Percentiles rank a stretch among this genome's conserved stretches.
Conservation (phyloP, 1,140 invertebrate species). For the Wiebesia pumilae region DNA sequence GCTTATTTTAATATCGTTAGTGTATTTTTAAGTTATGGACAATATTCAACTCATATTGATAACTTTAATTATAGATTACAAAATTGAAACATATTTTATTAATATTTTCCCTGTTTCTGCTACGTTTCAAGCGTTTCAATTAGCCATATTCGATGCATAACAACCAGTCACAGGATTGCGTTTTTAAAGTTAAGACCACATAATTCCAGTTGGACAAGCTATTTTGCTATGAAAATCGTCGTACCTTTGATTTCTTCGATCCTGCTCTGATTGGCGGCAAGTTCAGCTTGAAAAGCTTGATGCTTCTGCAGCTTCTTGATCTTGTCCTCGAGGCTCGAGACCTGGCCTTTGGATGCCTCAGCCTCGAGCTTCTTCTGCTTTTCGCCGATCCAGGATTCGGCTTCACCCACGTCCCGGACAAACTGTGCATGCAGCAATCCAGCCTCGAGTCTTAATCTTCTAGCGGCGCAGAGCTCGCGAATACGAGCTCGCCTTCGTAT, state of each 20-base stretch:
- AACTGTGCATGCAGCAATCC: conserved; percentile 92
- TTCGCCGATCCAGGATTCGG: conserved; percentile 94
- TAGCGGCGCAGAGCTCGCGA: conserved; percentile 79
- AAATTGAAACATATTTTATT: too few species aligned
- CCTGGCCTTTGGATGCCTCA: conserved; percentile 82
- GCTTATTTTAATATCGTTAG: too few species aligned
- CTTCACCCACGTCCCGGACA: conserved; percentile 90
- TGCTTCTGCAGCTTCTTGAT: conserved; percentile 98
- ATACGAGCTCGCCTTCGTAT: conserved; percentile 83
- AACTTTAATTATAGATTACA: too few species aligned
- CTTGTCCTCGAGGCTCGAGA: conserved; percentile 87
- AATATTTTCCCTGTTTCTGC: neutral
- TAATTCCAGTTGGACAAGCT: too few species aligned
- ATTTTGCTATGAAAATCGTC: too few species aligned
- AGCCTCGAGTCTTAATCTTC: conserved; percentile 83
- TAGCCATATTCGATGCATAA: too few species aligned
- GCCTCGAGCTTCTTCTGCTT: conserved; percentile 92
- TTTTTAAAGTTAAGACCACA: too few species aligned
- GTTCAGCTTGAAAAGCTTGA: conserved; percentile 97
- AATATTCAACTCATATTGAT: too few species aligned
- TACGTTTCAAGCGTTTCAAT: too few species aligned
- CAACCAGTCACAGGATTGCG: neutral
- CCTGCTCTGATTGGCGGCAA: conserved; percentile 90
- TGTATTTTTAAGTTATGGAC: too few species aligned
- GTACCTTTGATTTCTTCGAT: conserved; percentile 88